Percentiles rank a stretch among this genome's conserved stretches.
Conservation (phyloP, 2,888 invertebrate species). For the Criorhina ranunculi region DNA sequence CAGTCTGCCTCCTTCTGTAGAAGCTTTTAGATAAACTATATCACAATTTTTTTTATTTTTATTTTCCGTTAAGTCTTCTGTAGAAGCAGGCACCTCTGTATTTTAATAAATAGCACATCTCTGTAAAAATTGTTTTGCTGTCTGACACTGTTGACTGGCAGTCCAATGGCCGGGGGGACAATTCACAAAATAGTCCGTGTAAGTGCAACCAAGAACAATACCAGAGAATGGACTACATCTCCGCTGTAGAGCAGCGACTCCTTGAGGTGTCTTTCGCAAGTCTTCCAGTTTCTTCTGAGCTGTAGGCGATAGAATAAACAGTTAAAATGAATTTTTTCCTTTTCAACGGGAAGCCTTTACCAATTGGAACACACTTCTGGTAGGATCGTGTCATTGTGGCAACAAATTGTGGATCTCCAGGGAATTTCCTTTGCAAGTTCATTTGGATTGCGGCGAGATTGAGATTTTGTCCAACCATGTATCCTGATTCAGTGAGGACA, state of each 20-base stretch:
- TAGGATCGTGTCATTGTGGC: slow-evolving; percentile 80
- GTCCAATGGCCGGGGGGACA: slow-evolving; percentile 83
- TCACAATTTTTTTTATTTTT: no score
- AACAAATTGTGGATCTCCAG: slow-evolving; percentile 80
- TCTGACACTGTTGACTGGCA: slow-evolving; percentile 79
- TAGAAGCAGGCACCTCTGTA: neutral
- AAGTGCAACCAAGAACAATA: slow-evolving; percentile 82
- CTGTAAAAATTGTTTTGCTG: slow-evolving; percentile 82
- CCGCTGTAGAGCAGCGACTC: slow-evolving; percentile 64
- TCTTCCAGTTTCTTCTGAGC: slow-evolving; percentile 71
- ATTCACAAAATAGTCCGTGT: slow-evolving; percentile 83
- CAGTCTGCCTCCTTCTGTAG: no score
- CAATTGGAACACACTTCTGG: slow-evolving; percentile 80
- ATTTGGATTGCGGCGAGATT: slow-evolving; percentile 78
- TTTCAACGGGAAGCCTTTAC: slow-evolving; percentile 77
- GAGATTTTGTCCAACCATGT: slow-evolving; percentile 79
- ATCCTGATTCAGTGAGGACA: slow-evolving; percentile 81
- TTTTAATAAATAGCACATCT: slow-evolving; percentile 79
- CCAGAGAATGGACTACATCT: slow-evolving; percentile 82
- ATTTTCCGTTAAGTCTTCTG: no score
- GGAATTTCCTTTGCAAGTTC: slow-evolving; percentile 80
- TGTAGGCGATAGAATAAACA: slow-evolving; percentile 9
- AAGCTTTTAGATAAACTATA: no score
- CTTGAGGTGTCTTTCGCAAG: slow-evolving; percentile 57
- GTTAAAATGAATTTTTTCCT: neutral